Evolutionary conservation across 1,140 invertebrate species (phyloP).

Genomic region (Phenacoccus solenopsis): DNA sequence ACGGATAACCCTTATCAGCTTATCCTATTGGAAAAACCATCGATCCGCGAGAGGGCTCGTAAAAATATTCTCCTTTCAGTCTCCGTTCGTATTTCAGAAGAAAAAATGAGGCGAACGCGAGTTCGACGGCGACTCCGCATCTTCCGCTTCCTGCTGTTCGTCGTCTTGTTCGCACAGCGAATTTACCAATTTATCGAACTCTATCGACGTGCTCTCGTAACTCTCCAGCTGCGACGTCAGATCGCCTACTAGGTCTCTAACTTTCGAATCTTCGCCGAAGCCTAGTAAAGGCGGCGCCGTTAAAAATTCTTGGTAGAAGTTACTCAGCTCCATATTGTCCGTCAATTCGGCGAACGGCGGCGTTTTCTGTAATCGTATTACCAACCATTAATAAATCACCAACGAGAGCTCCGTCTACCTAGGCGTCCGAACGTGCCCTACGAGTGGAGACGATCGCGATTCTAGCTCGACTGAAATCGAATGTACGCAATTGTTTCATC

Average conservation of each 20-base stretch:
- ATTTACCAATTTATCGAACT: constrained; percentile 58
- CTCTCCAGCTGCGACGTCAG: constrained; percentile 55
- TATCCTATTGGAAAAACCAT: too few relatives aligned
- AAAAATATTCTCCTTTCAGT: too few relatives aligned
- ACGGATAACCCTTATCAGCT: too few relatives aligned
- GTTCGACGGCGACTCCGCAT: too few relatives aligned
- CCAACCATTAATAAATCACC: background rate
- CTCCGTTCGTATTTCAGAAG: too few relatives aligned
- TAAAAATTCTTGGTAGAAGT: constrained; percentile 67
- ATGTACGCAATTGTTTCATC: too few relatives aligned
- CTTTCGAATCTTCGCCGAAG: constrained; percentile 44
- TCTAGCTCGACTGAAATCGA: too few relatives aligned
- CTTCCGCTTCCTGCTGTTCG: background rate
- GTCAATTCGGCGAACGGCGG: constrained; percentile 44
- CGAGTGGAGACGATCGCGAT: too few relatives aligned
- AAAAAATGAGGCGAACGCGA: too few relatives aligned
- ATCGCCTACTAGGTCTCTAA: constrained; percentile 50
- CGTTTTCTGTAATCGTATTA: constrained; percentile 39
- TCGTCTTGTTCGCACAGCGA: constrained; percentile 37
- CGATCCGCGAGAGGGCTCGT: too few relatives aligned
- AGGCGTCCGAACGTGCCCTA: too few relatives aligned
- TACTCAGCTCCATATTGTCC: constrained; percentile 50
- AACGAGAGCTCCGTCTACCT: background rate
- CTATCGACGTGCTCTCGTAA: constrained; percentile 57
- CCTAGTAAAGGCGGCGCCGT: constrained; percentile 54